phyloP scores from a whole-genome alignment of 92 coral and sea anemone species.

The Meandrina meandrites region DNA sequence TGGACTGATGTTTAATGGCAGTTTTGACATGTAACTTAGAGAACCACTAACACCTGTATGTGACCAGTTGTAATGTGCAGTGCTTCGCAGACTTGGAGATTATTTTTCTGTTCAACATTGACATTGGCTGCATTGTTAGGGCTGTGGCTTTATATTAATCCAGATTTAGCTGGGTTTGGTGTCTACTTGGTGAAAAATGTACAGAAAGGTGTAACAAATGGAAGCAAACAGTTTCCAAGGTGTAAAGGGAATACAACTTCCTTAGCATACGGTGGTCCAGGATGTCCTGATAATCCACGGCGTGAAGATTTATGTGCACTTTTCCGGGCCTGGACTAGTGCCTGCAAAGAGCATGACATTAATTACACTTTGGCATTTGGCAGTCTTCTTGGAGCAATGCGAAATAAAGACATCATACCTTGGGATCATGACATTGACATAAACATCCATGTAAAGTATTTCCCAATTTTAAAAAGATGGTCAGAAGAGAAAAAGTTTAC shows the following conservation, averaged over 20 bases:
- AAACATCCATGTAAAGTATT: conserved; percentile 54
- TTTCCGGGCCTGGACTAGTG: conserved; percentile 60
- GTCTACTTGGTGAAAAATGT: neutral
- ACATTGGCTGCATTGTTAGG: neutral
- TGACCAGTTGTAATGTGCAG: neutral
- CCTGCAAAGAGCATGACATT: conserved; percentile 60
- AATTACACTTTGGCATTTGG: conserved; percentile 75
- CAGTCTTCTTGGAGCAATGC: conserved; percentile 74
- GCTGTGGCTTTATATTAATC: neutral
- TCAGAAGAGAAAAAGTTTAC: conserved; percentile 60
- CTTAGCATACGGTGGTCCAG: conserved; percentile 52
- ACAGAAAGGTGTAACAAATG: neutral
- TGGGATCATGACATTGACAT: conserved; percentile 85
- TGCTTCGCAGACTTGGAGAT: neutral
- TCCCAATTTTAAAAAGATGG: conserved; percentile 54
- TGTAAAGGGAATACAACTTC: neutral
- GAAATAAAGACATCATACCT: conserved; percentile 80
- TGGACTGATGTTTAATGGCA: no score
- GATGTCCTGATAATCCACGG: conserved; percentile 60
- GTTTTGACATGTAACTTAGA: no score
- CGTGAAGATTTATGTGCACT: conserved; percentile 51
- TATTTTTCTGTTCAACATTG: neutral
- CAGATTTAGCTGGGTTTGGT: neutral
- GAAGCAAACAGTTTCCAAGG: neutral
- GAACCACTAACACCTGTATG: neutral